A percentile compares a stretch with the other conserved stretches of the same genome.
phyloP scores from a whole-genome alignment of 2,888 invertebrate genomes.

The Pammene fasciana region DNA sequence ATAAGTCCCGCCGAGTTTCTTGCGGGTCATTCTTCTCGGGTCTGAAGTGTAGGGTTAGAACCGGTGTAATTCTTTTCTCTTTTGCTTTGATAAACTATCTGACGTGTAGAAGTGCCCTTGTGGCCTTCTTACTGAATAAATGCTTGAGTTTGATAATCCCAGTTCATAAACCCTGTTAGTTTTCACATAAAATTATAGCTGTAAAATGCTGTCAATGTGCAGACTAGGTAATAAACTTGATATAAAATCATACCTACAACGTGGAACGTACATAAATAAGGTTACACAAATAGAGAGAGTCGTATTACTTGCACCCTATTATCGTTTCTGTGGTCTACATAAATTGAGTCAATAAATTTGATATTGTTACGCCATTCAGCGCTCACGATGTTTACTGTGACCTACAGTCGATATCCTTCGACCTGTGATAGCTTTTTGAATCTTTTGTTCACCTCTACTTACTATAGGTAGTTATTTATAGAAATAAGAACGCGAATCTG shows the following conservation, averaged over 20 bases:
- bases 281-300: constrained; percentile 30
- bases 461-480: constrained; percentile 23
- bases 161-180: no score
- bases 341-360: constrained; percentile 40
- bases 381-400: constrained; percentile 34
- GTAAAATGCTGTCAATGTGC: neutral
- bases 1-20: no score
- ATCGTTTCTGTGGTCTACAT: constrained; percentile 33
- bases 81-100: no score
- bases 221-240: neutral
- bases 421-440: constrained; percentile 33
- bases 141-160: no score
- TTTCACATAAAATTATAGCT: neutral
- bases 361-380: constrained; percentile 38
- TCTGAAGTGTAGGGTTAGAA: no score
- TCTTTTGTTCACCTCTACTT: constrained; percentile 22
- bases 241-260: constrained; percentile 16
- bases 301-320: constrained; percentile 19
- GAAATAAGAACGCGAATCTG: constrained; percentile 1
- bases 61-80: no score
- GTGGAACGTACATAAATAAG: constrained; percentile 26
- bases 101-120: no score
- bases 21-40: no score
- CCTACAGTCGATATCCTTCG: constrained; percentile 34
- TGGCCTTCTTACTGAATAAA: no score